Conservation (phyloP, 1,140 invertebrate species). For the Aplysia californica region DNA sequence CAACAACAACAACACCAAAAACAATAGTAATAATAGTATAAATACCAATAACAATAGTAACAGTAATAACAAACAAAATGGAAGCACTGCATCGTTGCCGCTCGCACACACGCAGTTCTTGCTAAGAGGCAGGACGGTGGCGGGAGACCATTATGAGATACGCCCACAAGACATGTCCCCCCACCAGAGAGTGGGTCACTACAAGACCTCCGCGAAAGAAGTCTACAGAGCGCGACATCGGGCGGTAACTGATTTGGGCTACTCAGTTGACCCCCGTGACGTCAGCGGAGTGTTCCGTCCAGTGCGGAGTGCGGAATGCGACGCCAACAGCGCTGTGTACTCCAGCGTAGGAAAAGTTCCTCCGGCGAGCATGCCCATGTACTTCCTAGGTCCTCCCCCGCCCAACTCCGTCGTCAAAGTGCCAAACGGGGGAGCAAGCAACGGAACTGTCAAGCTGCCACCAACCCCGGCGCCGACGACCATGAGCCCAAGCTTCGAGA, state of each 20-base stretch:
- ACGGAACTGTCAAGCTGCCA: too few relatives aligned
- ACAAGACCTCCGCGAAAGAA: background rate
- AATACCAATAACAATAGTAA: background rate
- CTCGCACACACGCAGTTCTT: background rate
- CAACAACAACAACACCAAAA: background rate
- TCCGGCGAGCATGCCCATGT: too few relatives aligned
- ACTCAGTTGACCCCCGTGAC: background rate
- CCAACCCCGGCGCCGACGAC: too few relatives aligned
- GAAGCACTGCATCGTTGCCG: too few relatives aligned
- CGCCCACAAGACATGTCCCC: background rate
- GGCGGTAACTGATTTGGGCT: background rate
- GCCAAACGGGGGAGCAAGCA: too few relatives aligned
- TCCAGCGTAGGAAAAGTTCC: too few relatives aligned
- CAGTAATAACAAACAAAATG: too few relatives aligned
- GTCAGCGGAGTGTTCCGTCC: background rate
- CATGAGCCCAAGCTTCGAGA: too few relatives aligned
- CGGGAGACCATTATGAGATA: background rate
- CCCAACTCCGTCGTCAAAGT: too few relatives aligned
- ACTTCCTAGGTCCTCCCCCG: too few relatives aligned
- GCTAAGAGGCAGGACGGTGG: background rate
- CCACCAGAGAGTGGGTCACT: background rate
- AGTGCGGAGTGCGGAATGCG: background rate
- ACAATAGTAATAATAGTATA: background rate
- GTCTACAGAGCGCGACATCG: background rate
- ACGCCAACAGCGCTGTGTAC: too few relatives aligned